Percentiles rank a stretch among this genome's conserved stretches.
Conservation (phyloP, 2,888 invertebrate genomes). For the Phyllotreta cruciferae region DNA sequence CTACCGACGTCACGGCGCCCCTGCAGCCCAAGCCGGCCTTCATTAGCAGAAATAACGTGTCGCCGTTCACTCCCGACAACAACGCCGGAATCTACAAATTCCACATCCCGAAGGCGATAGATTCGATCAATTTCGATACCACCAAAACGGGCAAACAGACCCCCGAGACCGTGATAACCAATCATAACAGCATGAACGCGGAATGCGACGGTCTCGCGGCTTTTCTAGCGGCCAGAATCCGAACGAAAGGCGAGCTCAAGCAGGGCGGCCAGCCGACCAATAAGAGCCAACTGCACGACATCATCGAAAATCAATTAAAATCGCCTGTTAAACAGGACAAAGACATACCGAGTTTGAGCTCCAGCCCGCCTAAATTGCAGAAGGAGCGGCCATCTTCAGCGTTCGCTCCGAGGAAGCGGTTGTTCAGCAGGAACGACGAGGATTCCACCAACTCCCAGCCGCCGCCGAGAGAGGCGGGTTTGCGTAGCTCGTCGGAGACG, state of each 20-base stretch:
- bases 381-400: conserved; percentile 53
- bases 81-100: conserved; percentile 66
- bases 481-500: conserved; percentile 68
- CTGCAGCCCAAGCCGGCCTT: conserved; percentile 61
- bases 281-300: conserved; percentile 43
- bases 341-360: conserved; percentile 50
- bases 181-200: conserved; percentile 46
- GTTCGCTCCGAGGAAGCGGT: conserved; percentile 59
- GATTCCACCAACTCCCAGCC: conserved; percentile 52
- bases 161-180: conserved; percentile 48
- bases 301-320: conserved; percentile 55
- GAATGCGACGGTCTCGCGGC: conserved; percentile 67
- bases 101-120: conserved; percentile 73
- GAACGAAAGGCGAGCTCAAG: conserved; percentile 88
- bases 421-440: conserved; percentile 70
- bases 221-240: conserved; percentile 74
- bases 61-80: conserved; percentile 65
- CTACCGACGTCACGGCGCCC: conserved; percentile 58
- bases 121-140: conserved; percentile 65
- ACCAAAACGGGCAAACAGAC: conserved; percentile 37
- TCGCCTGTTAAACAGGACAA: conserved; percentile 59
- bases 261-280: conserved; percentile 50
- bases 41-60: conserved; percentile 63
- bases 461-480: conserved; percentile 60
- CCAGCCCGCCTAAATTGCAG: conserved; percentile 62